Evolutionary conservation across 1,140 invertebrate species (phyloP).

Genomic region (Penaeus indicus): DNA sequence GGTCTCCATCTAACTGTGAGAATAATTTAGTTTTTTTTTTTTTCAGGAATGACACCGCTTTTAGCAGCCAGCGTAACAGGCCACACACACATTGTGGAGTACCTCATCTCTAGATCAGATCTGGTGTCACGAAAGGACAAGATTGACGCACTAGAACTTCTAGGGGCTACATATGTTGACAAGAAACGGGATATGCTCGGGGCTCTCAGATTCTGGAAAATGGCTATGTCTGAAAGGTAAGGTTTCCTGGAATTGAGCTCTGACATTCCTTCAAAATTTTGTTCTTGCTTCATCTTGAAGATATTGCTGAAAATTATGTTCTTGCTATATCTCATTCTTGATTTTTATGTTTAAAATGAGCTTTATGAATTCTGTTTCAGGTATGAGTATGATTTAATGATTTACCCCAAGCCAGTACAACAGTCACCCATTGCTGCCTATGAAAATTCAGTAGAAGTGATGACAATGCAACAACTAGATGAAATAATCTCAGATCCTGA

Average conservation of each 20-base stretch:
- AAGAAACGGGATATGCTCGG: conserved; percentile 94
- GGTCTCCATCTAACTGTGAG: conserved; percentile 2
- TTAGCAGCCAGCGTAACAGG: conserved; percentile 92
- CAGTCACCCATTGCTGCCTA: conserved; percentile 85
- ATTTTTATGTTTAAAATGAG: background rate
- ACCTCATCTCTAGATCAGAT: conserved; percentile 80
- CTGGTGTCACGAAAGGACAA: conserved; percentile 83
- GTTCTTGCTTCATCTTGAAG: background rate
- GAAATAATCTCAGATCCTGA: conserved; percentile 92
- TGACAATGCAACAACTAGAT: conserved; percentile 82
- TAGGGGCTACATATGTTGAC: conserved; percentile 97
- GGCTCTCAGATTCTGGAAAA: conserved; percentile 88
- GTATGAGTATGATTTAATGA: conserved; percentile 74
- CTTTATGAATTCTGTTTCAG: conserved; percentile 66
- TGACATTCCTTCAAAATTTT: too few species aligned
- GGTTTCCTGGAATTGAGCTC: background rate
- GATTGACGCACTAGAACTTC: conserved; percentile 91
- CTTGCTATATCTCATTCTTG: background rate
- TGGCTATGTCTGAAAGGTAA: conserved; percentile 87
- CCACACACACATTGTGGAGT: conserved; percentile 92
- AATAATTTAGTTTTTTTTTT: background rate
- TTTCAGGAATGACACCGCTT: conserved; percentile 89
- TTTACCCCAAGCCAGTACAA: conserved; percentile 79
- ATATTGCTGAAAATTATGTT: background rate
- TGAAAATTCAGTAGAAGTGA: conserved; percentile 87